These are phyloP conservation scores for Heliconius himera DNA, from an alignment of 1,140 invertebrate species.

Conservation along the genomic window DNA sequence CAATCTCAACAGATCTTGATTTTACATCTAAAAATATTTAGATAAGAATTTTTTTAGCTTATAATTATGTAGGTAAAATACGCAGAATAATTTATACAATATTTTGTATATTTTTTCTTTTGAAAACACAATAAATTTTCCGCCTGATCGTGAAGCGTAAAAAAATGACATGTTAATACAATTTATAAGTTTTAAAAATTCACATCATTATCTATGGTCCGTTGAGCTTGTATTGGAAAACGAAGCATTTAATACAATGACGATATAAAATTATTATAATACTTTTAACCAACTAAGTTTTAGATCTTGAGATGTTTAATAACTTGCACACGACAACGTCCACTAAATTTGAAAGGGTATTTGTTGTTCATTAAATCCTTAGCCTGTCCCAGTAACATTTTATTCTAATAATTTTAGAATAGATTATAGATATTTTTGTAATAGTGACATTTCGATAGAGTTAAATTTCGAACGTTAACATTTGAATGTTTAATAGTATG, in stretches of 20 bases:
- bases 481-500: constrained; percentile 35
- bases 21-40: background rate
- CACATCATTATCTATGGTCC: constrained; percentile 42
- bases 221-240: constrained; percentile 41
- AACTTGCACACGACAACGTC: constrained; percentile 67
- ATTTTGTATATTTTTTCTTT: no score
- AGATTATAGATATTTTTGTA: constrained; percentile 80
- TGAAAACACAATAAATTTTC: background rate
- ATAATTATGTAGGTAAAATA: no score
- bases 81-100: no score
- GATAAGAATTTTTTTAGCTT: background rate
- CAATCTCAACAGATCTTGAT: constrained; percentile 31
- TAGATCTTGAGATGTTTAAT: constrained; percentile 55
- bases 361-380: constrained; percentile 78
- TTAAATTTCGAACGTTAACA: constrained; percentile 31
- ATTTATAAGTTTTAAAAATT: background rate
- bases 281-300: constrained; percentile 62
- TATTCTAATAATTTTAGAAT: constrained; percentile 72
- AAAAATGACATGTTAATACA: background rate
- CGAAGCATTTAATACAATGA: constrained; percentile 46
- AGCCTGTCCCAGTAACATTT: constrained; percentile 76
- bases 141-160: background rate
- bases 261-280: constrained; percentile 32
- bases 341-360: constrained; percentile 66
- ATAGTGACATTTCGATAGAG: constrained; percentile 70